phyloP scores from a whole-genome alignment of 1,140 invertebrate species.

The Halesus radiatus region DNA sequence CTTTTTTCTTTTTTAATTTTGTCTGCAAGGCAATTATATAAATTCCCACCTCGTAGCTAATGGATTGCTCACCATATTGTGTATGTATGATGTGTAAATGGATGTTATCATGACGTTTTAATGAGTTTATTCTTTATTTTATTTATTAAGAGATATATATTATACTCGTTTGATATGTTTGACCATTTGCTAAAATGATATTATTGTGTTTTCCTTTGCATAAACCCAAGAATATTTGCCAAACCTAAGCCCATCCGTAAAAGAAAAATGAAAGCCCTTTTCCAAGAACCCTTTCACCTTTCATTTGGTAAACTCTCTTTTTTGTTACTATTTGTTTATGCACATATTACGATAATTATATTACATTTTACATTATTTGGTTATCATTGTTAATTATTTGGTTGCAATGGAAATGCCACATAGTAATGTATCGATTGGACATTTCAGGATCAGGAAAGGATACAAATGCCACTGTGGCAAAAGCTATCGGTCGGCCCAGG shows the following conservation, averaged over 20 bases:
- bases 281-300: constrained; percentile 6
- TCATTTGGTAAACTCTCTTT: constrained; percentile 25
- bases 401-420: no score
- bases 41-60: no score
- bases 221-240: constrained; percentile 16
- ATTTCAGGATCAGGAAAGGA: constrained; percentile 80
- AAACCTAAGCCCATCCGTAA: constrained; percentile 39
- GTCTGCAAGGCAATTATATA: no score
- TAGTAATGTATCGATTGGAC: constrained; percentile 16
- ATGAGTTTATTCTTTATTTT: no score
- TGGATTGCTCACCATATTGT: no score
- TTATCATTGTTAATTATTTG: no score
- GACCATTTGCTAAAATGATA: background rate
- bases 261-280: constrained; percentile 33
- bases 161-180: background rate
- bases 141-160: no score
- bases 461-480: constrained; percentile 88
- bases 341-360: no score
- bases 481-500: constrained; percentile 84
- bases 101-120: no score
- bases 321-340: background rate
- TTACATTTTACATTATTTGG: no score
- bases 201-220: constrained; percentile 25
- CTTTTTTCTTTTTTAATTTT: no score
- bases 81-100: no score